phyloP scores from a whole-genome alignment of 2,888 invertebrate genomes.

The Antheraea yamamai region DNA sequence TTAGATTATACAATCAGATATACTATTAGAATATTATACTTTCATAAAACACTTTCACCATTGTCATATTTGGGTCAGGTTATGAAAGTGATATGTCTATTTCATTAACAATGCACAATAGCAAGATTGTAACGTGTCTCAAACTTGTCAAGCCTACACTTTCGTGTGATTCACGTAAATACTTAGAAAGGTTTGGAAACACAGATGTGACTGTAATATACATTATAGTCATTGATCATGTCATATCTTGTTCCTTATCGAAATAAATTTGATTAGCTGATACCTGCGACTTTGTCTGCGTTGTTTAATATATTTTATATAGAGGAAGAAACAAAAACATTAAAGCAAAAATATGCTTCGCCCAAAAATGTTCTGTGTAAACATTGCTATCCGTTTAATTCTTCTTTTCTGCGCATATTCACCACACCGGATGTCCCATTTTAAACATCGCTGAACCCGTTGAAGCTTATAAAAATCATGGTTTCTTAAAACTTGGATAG shows the following conservation, averaged over 20 bases:
- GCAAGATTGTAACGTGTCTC: constrained; percentile 33
- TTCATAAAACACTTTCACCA: constrained; percentile 59
- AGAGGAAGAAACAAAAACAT: too few species aligned
- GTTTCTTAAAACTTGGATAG: too few species aligned
- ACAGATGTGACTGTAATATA: not conserved
- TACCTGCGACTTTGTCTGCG: too few species aligned
- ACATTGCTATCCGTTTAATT: too few species aligned
- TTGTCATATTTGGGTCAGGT: constrained; percentile 55
- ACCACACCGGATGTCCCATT: too few species aligned
- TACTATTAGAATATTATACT: constrained; percentile 25
- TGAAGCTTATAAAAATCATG: too few species aligned
- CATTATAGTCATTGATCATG: not conserved
- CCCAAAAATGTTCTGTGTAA: too few species aligned
- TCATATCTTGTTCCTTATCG: not conserved
- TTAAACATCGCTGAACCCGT: too few species aligned
- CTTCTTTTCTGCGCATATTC: too few species aligned
- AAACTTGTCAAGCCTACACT: constrained; percentile 46
- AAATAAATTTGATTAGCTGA: not conserved
- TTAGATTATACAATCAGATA: constrained; percentile 1
- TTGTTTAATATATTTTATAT: too few species aligned
- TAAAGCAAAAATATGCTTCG: too few species aligned
- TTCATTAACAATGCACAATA: constrained; percentile 65
- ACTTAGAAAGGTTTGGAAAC: not conserved
- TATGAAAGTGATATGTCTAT: constrained; percentile 66
- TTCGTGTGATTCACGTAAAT: constrained; percentile 38